These are phyloP conservation scores for Meloidogyne exigua DNA, from an alignment of 1,140 invertebrate species.

Conservation along the genomic window DNA sequence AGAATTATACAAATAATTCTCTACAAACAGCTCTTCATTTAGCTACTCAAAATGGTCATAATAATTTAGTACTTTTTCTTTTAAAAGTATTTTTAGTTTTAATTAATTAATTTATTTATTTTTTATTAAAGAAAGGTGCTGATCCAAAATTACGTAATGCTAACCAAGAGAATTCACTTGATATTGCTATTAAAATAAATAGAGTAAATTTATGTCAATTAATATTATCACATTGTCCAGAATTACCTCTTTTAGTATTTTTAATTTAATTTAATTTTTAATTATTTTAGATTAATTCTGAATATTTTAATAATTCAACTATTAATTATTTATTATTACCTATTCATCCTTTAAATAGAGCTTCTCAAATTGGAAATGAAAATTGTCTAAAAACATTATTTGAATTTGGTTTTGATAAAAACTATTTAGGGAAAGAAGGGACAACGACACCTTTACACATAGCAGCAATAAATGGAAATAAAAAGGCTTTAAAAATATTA, in stretches of 20 bases:
- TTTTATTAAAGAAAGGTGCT: constrained; percentile 72
- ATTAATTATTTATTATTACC: no score
- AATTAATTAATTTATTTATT: constrained; percentile 3
- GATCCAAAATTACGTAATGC: constrained; percentile 85
- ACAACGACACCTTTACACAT: constrained; percentile 93
- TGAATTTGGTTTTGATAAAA: constrained; percentile 81
- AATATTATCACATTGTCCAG: constrained; percentile 47
- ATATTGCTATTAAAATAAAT: constrained; percentile 81
- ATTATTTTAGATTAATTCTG: no score
- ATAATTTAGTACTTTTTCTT: constrained; percentile 80
- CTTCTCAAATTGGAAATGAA: constrained; percentile 87
- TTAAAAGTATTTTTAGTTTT: constrained; percentile 67
- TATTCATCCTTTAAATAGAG: constrained; percentile 82
- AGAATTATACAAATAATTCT: constrained; percentile 76
- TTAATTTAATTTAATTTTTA: no score
- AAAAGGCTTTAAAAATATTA: constrained; percentile 80
- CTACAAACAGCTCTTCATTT: constrained; percentile 89
- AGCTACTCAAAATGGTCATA: constrained; percentile 89
- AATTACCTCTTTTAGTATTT: constrained; percentile 46
- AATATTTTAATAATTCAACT: no score
- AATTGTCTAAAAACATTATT: constrained; percentile 80
- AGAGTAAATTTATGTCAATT: constrained; percentile 74
- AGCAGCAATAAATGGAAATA: constrained; percentile 87
- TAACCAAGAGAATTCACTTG: constrained; percentile 84
- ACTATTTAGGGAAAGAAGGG: constrained; percentile 78